These are phyloP conservation scores for Aproaerema taeniolella DNA, from an alignment of 2,888 invertebrate species.

Conservation along the genomic window DNA sequence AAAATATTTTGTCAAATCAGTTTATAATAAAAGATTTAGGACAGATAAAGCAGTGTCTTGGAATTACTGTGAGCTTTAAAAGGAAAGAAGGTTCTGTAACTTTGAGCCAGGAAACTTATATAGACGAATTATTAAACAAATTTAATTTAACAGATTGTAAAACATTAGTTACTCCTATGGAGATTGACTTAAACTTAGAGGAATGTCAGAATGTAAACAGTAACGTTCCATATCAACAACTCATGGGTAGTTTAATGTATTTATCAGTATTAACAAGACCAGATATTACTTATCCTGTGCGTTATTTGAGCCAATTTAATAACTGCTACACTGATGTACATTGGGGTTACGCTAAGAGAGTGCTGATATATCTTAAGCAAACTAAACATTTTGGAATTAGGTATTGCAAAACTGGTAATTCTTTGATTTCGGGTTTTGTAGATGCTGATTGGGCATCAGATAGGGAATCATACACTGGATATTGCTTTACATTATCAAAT, in stretches of 20 bases:
- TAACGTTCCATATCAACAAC: conserved; percentile 5
- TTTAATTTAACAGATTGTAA: conserved; percentile 7
- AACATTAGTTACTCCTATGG: conserved; percentile 6
- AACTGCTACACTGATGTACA: conserved; percentile 13
- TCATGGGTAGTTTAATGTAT: conserved; percentile 11
- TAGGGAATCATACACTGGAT: conserved; percentile 16
- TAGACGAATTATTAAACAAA: conserved; percentile 1
- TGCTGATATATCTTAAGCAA: conserved; percentile 15
- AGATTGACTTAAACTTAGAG: conserved; percentile 1
- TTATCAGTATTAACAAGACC: conserved; percentile 10
- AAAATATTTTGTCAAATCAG: background rate
- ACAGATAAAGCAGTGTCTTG: conserved; percentile 15
- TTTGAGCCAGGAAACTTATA: conserved; percentile 4
- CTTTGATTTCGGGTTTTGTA: conserved; percentile 11
- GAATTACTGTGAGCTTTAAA: conserved; percentile 6
- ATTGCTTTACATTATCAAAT: conserved; percentile 15
- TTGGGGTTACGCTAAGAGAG: conserved; percentile 16
- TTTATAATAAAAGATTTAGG: conserved; percentile 1
- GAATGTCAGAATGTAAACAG: background rate
- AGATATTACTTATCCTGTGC: conserved; percentile 12
- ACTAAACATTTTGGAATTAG: conserved; percentile 16
- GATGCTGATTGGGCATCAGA: conserved; percentile 19
- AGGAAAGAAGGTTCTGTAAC: background rate
- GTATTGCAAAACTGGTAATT: conserved; percentile 8
- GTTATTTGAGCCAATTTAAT: conserved; percentile 20